phyloP scores from a whole-genome alignment of 1,140 invertebrate species.

The Halesus radiatus region DNA sequence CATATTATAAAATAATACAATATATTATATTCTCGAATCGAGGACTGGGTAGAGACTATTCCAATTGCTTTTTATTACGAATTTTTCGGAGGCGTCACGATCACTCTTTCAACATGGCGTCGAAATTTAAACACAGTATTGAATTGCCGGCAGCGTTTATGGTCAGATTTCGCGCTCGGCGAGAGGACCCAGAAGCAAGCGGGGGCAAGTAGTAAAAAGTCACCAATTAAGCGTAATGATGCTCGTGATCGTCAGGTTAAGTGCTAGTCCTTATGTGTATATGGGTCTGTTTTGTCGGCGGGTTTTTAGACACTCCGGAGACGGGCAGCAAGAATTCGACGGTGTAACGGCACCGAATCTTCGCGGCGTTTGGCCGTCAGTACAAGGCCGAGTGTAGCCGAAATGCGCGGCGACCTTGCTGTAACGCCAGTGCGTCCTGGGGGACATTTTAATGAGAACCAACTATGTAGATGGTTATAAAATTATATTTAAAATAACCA shows the following conservation, averaged over 20 bases:
- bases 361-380: constrained; percentile 26
- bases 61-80: neutral
- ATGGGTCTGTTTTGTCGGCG: neutral
- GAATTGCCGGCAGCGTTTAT: constrained; percentile 5
- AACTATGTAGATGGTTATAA: neutral
- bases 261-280: too few species aligned
- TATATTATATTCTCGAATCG: too few species aligned
- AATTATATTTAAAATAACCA: too few species aligned
- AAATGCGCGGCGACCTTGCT: constrained; percentile 19
- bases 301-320: neutral
- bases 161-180: neutral
- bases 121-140: constrained; percentile 10
- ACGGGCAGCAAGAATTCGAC: constrained; percentile 10
- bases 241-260: neutral
- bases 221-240: neutral
- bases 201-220: constrained; percentile 2
- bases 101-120: constrained; percentile 22
- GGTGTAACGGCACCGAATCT: constrained; percentile 27
- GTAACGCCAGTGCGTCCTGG: constrained; percentile 7
- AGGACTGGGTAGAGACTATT: too few species aligned
- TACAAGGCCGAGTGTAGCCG: neutral
- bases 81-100: constrained; percentile 26
- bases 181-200: neutral
- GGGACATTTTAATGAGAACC: constrained; percentile 18
- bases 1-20: too few species aligned